These are phyloP conservation scores for Gambusia affinis DNA, from an alignment of 2,113 vertebrate genomes.

Conservation along the genomic window DNA sequence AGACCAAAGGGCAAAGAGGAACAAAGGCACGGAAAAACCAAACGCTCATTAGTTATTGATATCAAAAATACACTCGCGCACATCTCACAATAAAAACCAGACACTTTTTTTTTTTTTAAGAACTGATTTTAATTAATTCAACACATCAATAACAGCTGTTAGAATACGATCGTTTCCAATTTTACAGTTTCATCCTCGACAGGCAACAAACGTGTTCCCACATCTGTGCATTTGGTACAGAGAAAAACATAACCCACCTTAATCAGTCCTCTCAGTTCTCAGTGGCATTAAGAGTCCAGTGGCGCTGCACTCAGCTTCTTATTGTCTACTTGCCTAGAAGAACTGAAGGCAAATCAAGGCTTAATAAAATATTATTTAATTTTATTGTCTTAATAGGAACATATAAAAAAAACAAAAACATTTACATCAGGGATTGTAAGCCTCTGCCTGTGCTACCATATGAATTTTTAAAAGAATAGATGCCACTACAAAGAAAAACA, in stretches of 20 bases:
- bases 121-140: slow-evolving; percentile 84
- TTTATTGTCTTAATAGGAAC: slow-evolving; percentile 86
- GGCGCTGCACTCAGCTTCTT: slow-evolving; percentile 52
- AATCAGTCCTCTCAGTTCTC: slow-evolving; percentile 47
- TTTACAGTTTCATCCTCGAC: slow-evolving; percentile 78
- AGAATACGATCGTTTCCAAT: slow-evolving; percentile 76
- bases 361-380: slow-evolving; percentile 87
- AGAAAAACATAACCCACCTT: slow-evolving; percentile 55
- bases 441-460: slow-evolving; percentile 81
- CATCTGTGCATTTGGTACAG: slow-evolving; percentile 68
- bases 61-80: not conserved
- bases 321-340: slow-evolving; percentile 55
- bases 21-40: no score
- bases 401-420: slow-evolving; percentile 80
- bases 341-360: slow-evolving; percentile 81
- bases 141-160: slow-evolving; percentile 84
- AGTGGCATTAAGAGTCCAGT: slow-evolving; percentile 51
- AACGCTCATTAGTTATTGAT: not conserved
- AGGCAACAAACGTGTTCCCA: slow-evolving; percentile 71
- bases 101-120: slow-evolving; percentile 68
- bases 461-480: slow-evolving; percentile 72
- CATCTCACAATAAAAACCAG: slow-evolving; percentile 54
- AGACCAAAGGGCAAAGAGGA: no score
- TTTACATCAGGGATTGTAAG: slow-evolving; percentile 83
- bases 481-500: slow-evolving; percentile 55